Evolutionary conservation across 2,113 vertebrate genomes (phyloP).

Genomic region (Chionomys nivalis): DNA sequence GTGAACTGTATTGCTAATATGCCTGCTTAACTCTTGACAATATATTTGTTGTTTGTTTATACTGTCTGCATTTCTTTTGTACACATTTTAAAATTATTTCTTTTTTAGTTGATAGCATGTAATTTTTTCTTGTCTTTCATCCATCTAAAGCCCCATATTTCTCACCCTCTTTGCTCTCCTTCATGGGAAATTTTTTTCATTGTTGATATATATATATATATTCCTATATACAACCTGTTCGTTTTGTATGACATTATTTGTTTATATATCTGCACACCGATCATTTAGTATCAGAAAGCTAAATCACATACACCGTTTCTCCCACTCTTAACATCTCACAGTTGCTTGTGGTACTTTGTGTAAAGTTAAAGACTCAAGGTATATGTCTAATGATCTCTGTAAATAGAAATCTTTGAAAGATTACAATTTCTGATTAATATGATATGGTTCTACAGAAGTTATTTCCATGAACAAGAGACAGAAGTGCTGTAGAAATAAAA

Average conservation of each 20-base stretch:
- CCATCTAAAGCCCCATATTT: rapidly evolving
- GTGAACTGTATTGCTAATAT: background rate
- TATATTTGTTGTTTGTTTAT: background rate
- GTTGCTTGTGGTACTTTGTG: background rate
- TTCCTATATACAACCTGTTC: background rate
- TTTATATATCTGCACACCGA: background rate
- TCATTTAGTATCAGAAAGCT: too few species aligned
- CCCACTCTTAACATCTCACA: background rate
- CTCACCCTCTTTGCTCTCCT: background rate
- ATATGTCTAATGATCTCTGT: too few species aligned
- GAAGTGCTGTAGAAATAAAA: background rate
- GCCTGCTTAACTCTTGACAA: background rate
- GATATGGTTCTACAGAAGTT: too few species aligned
- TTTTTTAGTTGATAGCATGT: background rate
- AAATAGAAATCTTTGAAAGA: background rate
- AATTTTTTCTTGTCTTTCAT: background rate
- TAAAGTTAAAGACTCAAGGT: too few species aligned
- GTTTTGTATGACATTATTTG: background rate
- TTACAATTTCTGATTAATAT: background rate
- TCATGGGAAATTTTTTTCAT: background rate
- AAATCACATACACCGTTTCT: too few species aligned
- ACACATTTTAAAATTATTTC: background rate
- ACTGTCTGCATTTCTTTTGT: background rate
- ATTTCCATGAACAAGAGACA: background rate
- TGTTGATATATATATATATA: background rate